These are phyloP conservation scores for Heloderma charlesbogerti DNA, from an alignment of 2,113 vertebrate species.

Conservation along the genomic window DNA sequence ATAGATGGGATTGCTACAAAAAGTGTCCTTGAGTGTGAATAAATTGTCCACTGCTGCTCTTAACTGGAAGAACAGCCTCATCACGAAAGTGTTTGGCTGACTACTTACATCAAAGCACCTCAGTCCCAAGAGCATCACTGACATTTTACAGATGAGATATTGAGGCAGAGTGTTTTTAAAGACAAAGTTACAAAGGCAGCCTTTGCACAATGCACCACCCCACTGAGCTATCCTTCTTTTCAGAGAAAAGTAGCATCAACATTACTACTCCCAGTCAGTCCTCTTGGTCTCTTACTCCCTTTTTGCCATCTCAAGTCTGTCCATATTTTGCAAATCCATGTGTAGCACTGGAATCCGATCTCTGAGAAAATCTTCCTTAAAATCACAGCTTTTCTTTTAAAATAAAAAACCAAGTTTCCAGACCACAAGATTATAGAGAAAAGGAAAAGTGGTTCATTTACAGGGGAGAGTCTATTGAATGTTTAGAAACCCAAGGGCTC, in stretches of 20 bases:
- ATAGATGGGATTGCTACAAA: neutral
- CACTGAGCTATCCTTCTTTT: neutral
- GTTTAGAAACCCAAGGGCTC: neutral
- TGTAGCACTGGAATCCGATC: neutral
- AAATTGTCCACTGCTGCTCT: neutral
- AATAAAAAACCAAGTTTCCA: neutral
- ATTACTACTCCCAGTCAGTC: neutral
- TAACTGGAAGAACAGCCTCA: neutral
- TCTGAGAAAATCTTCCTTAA: neutral
- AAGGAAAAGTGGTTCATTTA: neutral
- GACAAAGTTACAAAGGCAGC: neutral
- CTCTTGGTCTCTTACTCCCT: neutral
- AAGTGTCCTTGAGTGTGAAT: neutral
- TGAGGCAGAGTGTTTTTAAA: neutral
- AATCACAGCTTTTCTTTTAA: neutral
- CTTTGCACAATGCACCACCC: neutral
- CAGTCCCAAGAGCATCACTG: neutral
- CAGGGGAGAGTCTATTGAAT: neutral
- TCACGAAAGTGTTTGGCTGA: neutral
- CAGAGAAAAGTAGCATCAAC: neutral
- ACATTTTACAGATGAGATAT: neutral
- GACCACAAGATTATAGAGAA: neutral
- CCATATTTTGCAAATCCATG: neutral
- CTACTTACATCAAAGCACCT: neutral
- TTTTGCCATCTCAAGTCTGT: neutral